Conservation (phyloP, 2,113 vertebrate species). For the Scalopus aquaticus region DNA sequence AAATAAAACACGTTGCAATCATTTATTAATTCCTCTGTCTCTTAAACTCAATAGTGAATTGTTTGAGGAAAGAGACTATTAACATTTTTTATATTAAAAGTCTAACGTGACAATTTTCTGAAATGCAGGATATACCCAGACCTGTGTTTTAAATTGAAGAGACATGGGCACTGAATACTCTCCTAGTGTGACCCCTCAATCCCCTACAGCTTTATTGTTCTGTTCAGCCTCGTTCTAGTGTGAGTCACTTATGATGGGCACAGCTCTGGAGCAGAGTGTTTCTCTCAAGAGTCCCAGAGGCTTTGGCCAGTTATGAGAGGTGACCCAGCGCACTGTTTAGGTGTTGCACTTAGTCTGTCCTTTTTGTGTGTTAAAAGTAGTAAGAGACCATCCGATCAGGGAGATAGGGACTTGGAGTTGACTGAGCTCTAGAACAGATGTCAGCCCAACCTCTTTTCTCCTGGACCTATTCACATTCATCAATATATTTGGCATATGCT, state of each 20-base stretch:
- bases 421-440: background rate
- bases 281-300: background rate
- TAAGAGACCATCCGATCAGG: background rate
- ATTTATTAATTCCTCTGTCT: background rate
- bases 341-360: background rate
- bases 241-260: background rate
- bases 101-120: background rate
- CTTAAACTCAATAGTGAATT: background rate
- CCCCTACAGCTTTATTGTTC: background rate
- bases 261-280: background rate
- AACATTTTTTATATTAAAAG: background rate
- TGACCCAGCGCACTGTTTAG: background rate
- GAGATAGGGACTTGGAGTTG: background rate
- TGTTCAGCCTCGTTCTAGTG: background rate
- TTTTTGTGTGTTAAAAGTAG: background rate
- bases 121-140: background rate
- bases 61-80: background rate
- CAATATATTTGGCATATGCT: background rate
- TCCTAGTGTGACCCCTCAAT: background rate
- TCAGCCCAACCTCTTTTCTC: background rate
- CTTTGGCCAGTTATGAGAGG: background rate
- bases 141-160: background rate
- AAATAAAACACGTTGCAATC: background rate
- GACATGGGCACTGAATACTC: background rate
- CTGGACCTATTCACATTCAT: background rate